Evolutionary conservation across 2,888 invertebrate species (phyloP).

Genomic region (Nomada goodeniana): DNA sequence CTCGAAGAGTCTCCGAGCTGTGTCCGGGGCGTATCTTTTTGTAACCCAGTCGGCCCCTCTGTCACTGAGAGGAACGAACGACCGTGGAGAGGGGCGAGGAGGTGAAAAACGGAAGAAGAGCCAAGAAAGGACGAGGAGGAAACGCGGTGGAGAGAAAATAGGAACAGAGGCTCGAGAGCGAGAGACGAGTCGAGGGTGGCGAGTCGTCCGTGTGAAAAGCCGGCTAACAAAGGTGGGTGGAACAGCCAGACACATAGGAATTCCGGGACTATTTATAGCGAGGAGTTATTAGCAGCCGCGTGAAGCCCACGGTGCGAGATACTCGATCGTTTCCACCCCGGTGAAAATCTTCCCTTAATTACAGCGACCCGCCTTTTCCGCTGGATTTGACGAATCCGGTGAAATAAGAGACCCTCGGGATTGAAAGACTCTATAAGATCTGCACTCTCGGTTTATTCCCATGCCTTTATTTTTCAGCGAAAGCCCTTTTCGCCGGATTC

Average conservation of each 20-base stretch:
- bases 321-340: constrained; percentile 21
- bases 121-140: constrained; percentile 12
- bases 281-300: constrained; percentile 54
- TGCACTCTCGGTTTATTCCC: not conserved
- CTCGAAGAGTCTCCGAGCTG: constrained; percentile 47
- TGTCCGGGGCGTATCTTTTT: constrained; percentile 36
- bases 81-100: no score
- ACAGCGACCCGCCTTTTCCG: not conserved
- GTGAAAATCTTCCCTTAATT: constrained; percentile 40
- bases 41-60: constrained; percentile 47
- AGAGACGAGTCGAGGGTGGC: constrained; percentile 19
- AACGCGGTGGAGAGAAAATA: not conserved
- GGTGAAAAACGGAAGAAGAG: constrained; percentile 6
- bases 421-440: not conserved
- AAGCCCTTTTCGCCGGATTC: not conserved
- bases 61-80: constrained; percentile 42
- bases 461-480: not conserved
- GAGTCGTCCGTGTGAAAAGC: constrained; percentile 58
- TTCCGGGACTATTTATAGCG: constrained; percentile 59
- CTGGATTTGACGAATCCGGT: not conserved
- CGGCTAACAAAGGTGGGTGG: constrained; percentile 57
- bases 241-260: constrained; percentile 52
- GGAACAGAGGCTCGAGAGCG: constrained; percentile 13
- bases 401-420: not conserved
- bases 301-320: constrained; percentile 26